phyloP scores from a whole-genome alignment of 2,797 vertebrate genomes.

The Cyprinella venusta region DNA sequence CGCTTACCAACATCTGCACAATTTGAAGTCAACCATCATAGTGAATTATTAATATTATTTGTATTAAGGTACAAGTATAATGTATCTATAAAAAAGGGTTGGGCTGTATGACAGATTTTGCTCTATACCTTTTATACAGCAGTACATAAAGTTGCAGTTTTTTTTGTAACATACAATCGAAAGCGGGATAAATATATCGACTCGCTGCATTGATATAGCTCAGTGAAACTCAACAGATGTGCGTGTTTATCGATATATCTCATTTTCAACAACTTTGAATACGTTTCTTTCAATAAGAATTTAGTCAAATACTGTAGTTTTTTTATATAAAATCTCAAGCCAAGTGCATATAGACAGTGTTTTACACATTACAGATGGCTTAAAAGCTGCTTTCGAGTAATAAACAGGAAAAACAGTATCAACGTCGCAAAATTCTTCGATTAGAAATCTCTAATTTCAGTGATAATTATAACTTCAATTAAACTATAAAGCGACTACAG shows the following conservation, averaged over 20 bases:
- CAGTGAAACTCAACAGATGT: background rate
- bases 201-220: background rate
- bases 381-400: no score
- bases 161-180: no score
- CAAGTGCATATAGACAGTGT: no score
- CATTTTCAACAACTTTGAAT: background rate
- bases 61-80: background rate
- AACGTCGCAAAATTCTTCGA: no score
- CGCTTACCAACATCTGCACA: conserved; percentile 60
- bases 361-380: no score
- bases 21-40: background rate
- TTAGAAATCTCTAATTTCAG: no score
- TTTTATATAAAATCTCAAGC: background rate
- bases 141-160: background rate
- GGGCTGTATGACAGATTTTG: background rate
- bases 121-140: background rate
- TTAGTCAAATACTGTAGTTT: background rate
- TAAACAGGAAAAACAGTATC: no score
- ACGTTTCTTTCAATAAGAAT: background rate
- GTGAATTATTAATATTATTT: no score
- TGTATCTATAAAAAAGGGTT: background rate
- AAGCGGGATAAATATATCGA: background rate
- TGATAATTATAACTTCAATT: no score
- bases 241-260: background rate
- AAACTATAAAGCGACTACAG: background rate